Percentiles rank a stretch among this genome's conserved stretches.
Conservation (phyloP, 1,140 invertebrate species). For the Lanistes nyassanus region DNA sequence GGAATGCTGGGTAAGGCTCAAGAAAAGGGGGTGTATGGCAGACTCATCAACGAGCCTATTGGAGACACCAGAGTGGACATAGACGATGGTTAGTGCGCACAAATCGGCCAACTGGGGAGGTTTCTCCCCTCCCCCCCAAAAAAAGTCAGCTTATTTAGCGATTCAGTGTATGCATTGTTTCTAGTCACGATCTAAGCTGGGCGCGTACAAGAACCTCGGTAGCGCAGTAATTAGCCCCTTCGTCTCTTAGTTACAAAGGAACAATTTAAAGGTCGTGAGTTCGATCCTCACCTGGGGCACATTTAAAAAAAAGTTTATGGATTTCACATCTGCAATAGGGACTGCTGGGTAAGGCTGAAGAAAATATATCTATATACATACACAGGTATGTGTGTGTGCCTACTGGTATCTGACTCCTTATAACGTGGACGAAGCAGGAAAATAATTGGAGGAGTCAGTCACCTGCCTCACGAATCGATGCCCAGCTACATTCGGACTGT, state of each 20-base stretch:
- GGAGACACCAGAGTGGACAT: conserved; percentile 31
- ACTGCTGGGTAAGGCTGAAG: background rate
- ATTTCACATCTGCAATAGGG: too few species aligned
- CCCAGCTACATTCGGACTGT: background rate
- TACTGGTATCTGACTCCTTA: background rate
- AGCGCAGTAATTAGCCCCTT: too few species aligned
- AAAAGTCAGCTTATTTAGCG: too few species aligned
- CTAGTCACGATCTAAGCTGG: background rate
- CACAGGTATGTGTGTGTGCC: background rate
- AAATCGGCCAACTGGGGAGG: too few species aligned
- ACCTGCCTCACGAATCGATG: background rate
- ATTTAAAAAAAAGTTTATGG: background rate
- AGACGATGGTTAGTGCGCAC: conserved; percentile 14
- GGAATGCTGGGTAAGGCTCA: conserved; percentile 56
- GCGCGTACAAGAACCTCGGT: background rate
- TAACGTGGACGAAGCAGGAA: background rate
- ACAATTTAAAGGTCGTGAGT: background rate
- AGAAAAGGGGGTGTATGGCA: conserved; percentile 48
- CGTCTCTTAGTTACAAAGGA: too few species aligned
- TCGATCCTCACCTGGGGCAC: too few species aligned
- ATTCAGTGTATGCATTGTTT: conserved; percentile 6
- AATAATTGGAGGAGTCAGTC: background rate
- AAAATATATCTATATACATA: background rate
- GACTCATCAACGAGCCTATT: conserved; percentile 42
- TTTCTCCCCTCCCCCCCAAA: too few species aligned